Percentiles rank a stretch among this genome's conserved stretches.
phyloP scores from a whole-genome alignment of 2,113 vertebrate genomes.

The Nothobranchius furzeri region DNA sequence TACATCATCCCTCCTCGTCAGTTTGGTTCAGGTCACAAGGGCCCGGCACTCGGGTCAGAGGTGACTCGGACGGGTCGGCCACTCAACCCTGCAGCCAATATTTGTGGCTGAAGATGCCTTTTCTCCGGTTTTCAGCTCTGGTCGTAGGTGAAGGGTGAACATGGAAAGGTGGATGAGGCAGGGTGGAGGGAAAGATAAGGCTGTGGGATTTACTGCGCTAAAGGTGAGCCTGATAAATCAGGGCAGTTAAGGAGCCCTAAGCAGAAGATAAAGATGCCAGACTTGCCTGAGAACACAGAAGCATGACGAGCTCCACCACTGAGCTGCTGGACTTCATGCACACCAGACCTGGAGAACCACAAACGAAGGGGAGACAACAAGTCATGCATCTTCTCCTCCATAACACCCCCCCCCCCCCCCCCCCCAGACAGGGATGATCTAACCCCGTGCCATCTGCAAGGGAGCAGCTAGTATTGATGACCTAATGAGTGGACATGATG shows the following conservation, averaged over 20 bases:
- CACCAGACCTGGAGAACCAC: conserved; percentile 85
- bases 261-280: conserved; percentile 61
- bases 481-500: conserved; percentile 82
- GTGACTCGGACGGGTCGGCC: conserved; percentile 85
- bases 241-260: conserved; percentile 17
- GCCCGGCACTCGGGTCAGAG: conserved; percentile 89
- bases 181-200: conserved; percentile 64
- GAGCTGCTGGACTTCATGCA: conserved; percentile 99
- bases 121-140: conserved; percentile 58
- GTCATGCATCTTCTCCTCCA: neutral
- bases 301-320: conserved; percentile 98
- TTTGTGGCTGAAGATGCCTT: conserved; percentile 80
- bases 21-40: conserved; percentile 82
- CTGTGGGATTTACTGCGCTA: conserved; percentile 74
- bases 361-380: conserved; percentile 6
- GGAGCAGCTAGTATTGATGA: conserved; percentile 71
- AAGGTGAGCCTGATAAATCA: conserved; percentile 69
- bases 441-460: conserved; percentile 73
- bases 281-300: conserved; percentile 97
- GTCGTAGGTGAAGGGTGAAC: conserved; percentile 15
- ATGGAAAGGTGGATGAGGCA: conserved; percentile 31
- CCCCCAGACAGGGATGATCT: conserved; percentile 24
- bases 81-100: conserved; percentile 91
- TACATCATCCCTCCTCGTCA: conserved; percentile 95
- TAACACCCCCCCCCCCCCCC: neutral